These are phyloP conservation scores for Butorides virescens DNA, from an alignment of 2,113 vertebrate genomes.

Conservation along the genomic window DNA sequence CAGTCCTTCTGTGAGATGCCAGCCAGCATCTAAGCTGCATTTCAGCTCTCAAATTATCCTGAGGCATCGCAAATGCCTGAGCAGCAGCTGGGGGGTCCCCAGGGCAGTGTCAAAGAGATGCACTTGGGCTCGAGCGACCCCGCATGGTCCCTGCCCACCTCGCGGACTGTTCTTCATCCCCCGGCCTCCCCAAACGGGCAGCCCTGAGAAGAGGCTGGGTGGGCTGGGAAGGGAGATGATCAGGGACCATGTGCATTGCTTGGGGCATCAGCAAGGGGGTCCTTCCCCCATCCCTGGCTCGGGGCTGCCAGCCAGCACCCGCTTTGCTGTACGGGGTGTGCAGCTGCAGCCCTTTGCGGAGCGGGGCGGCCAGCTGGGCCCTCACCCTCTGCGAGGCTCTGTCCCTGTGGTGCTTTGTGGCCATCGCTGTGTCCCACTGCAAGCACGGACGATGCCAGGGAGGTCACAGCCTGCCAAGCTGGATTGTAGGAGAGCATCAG, in stretches of 20 bases:
- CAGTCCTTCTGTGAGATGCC: neutral
- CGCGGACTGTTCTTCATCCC: fast-evolving
- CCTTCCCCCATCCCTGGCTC: neutral
- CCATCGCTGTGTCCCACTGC: neutral
- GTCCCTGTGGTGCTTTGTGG: neutral
- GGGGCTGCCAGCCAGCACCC: neutral
- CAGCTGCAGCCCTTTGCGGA: neutral
- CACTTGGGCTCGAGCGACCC: neutral
- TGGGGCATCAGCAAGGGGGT: neutral
- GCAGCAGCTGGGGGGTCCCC: neutral
- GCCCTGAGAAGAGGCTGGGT: neutral
- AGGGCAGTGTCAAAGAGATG: neutral
- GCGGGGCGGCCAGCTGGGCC: neutral
- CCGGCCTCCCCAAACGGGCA: fast-evolving
- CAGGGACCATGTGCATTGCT: neutral
- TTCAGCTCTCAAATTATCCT: neutral
- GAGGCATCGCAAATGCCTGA: neutral
- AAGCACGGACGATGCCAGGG: neutral
- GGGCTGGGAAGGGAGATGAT: neutral
- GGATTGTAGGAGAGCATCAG: neutral
- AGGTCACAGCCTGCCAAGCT: neutral
- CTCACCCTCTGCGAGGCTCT: neutral
- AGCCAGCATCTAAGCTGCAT: neutral
- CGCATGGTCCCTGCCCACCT: fast-evolving
- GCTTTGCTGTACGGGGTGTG: neutral